phyloP scores from a whole-genome alignment of 1,140 invertebrate genomes.

The Frieseomelitta varia region DNA sequence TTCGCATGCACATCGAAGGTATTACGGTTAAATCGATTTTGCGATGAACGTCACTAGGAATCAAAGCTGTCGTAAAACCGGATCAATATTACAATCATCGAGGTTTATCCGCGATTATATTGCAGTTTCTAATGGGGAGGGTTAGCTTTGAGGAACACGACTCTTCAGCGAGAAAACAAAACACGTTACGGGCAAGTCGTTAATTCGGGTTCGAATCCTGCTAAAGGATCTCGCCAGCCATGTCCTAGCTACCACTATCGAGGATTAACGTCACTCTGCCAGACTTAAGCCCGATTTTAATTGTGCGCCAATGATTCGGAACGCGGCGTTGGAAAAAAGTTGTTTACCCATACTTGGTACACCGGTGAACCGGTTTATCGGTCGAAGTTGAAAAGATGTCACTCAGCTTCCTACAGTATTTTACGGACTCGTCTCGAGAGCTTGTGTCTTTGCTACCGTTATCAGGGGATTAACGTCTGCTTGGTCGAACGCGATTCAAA shows the following conservation, averaged over 20 bases:
- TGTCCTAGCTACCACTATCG: slow-evolving; percentile 41
- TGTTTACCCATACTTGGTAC: slow-evolving; percentile 28
- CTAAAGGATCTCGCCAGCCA: slow-evolving; percentile 13
- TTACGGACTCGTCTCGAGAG: neutral
- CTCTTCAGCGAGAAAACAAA: slow-evolving; percentile 24
- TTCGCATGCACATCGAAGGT: neutral
- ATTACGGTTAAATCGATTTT: neutral
- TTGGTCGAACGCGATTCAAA: slow-evolving; percentile 15
- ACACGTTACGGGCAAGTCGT: neutral
- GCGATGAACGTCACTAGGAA: neutral
- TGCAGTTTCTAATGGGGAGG: neutral
- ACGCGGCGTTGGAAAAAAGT: slow-evolving; percentile 17
- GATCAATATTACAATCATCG: neutral
- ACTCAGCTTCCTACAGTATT: neutral
- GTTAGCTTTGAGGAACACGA: neutral
- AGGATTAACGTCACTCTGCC: slow-evolving; percentile 50
- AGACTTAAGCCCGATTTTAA: slow-evolving; percentile 51
- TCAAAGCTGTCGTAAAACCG: neutral
- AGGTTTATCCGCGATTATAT: slow-evolving; percentile 6
- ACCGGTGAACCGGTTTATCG: slow-evolving; percentile 38
- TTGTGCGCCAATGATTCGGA: slow-evolving; percentile 47
- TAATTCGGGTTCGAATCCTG: slow-evolving; percentile 5
- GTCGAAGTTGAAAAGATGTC: slow-evolving; percentile 48
- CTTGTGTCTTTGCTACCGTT: slow-evolving; percentile 48
- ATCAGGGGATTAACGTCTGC: slow-evolving; percentile 50